These are phyloP conservation scores for Loxodonta africana DNA, from an alignment of 2,113 vertebrate genomes.

Conservation along the genomic window DNA sequence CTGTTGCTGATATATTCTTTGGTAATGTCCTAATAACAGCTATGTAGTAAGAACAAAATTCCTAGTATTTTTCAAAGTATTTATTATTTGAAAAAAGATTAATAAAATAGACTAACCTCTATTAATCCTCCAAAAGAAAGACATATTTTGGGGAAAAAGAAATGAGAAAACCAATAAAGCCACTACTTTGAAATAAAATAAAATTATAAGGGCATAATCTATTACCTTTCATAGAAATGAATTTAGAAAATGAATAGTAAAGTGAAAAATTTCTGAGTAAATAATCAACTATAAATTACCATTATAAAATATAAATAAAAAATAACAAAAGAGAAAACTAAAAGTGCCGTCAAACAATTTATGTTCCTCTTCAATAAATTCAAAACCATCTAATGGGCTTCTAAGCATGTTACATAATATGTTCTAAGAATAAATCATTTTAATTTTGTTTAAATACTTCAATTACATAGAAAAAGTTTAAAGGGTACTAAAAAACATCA, in stretches of 20 bases:
- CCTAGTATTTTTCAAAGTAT: neutral
- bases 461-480: no score
- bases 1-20: neutral
- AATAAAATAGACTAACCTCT: neutral
- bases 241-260: neutral
- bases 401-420: neutral
- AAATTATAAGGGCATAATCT: neutral
- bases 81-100: neutral
- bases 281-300: no score
- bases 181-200: neutral
- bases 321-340: neutral
- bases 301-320: neutral
- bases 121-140: neutral
- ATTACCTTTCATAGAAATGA: neutral
- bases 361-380: no score
- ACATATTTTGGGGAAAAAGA: neutral
- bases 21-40: neutral
- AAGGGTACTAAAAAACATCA: no score
- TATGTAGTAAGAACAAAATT: neutral
- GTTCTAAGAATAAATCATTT: neutral
- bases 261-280: no score
- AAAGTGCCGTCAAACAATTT: neutral
- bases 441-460: neutral
- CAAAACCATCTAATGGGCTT: neutral
- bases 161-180: neutral